These are phyloP conservation scores for Phylloscopus whistleri DNA, from an alignment of 2,113 vertebrate species.

Conservation along the genomic window DNA sequence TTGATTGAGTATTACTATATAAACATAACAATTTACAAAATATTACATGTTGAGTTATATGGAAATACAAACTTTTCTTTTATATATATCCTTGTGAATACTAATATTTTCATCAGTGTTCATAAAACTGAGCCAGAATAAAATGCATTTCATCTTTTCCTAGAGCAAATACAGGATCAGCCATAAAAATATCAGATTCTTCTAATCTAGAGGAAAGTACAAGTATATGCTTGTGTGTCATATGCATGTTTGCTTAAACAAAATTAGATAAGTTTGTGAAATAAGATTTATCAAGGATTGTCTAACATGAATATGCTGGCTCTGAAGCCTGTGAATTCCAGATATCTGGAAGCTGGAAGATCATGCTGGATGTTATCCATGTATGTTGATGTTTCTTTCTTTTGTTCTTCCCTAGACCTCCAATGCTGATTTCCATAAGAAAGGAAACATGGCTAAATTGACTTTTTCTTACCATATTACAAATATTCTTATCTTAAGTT, in stretches of 20 bases:
- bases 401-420: neutral
- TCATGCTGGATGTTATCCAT: neutral
- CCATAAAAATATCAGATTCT: neutral
- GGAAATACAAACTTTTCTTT: conserved; percentile 1
- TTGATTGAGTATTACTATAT: conserved; percentile 40
- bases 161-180: neutral
- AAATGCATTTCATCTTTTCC: neutral
- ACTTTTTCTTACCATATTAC: neutral
- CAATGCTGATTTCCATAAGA: neutral
- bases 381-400: neutral
- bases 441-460: neutral
- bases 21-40: conserved; percentile 35
- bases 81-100: neutral
- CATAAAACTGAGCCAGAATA: neutral
- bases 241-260: neutral
- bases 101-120: neutral
- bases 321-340: neutral
- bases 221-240: neutral
- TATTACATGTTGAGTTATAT: neutral
- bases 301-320: neutral
- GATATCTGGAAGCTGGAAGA: neutral
- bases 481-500: neutral
- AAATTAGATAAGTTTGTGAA: neutral
- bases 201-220: neutral
- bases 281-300: neutral